Conservation (phyloP, 2,888 invertebrate genomes). For the Ypsolopha sequella region DNA sequence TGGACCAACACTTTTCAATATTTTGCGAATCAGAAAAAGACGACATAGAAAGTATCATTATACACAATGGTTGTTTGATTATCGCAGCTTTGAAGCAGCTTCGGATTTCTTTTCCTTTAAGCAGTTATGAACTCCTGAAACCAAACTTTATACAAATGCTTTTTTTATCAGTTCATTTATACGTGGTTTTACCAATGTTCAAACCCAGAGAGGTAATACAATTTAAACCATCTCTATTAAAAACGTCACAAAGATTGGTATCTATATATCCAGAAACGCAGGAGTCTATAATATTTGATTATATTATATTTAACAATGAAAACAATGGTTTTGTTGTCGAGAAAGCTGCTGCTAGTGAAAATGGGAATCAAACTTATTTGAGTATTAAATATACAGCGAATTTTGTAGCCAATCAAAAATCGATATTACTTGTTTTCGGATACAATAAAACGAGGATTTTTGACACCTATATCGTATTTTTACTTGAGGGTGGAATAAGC, state of each 20-base stretch:
- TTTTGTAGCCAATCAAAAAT: slow-evolving; percentile 36
- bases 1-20: slow-evolving; percentile 47
- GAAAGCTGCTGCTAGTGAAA: slow-evolving; percentile 37
- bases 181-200: slow-evolving; percentile 65
- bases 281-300: slow-evolving; percentile 43
- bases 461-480: slow-evolving; percentile 50
- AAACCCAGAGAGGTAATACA: slow-evolving; percentile 46
- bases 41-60: slow-evolving; percentile 37
- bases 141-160: slow-evolving; percentile 71
- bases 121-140: slow-evolving; percentile 58
- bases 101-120: slow-evolving; percentile 65
- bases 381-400: slow-evolving; percentile 49
- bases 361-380: slow-evolving; percentile 44
- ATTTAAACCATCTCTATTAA: slow-evolving; percentile 57
- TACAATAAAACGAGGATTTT: slow-evolving; percentile 59
- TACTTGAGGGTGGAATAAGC: slow-evolving; percentile 38
- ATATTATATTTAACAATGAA: slow-evolving; percentile 37
- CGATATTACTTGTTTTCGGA: slow-evolving; percentile 48
- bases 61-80: slow-evolving; percentile 71
- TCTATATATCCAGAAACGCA: slow-evolving; percentile 46
- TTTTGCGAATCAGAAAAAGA: slow-evolving; percentile 52
- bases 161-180: slow-evolving; percentile 69
- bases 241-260: slow-evolving; percentile 43
- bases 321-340: slow-evolving; percentile 46
- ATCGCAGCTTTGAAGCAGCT: slow-evolving; percentile 66